Evolutionary conservation across 1,140 invertebrate species (phyloP), one percentile per base, ranked within the genome.

Genomic region (Telenomus remus): DNA sequence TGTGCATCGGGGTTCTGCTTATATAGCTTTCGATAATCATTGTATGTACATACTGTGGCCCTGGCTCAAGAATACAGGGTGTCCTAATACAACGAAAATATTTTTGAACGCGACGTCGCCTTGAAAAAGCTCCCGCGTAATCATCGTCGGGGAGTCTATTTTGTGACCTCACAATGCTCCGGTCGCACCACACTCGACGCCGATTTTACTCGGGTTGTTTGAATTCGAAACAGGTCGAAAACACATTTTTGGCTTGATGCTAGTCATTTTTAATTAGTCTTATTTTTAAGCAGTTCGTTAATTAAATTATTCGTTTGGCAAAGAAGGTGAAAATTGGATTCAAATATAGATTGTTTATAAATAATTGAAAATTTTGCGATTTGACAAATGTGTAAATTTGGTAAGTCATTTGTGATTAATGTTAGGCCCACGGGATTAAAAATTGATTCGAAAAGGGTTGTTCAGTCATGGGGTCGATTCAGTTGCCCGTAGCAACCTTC

Each of bases 1-100:
- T 76, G 53, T 71, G 79, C 74, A 73, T 76, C 68, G 68, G 60
- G 79, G 78, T 74, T 82, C 79, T 79, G 72, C 61, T 74, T 80
- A 73, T 78, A 60, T 51, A 69, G 44, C 72, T 73, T 68, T 69
- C 69, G 69, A 81, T 80, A 75, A 79, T 81, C 76, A 78, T 79
- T 61, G 43, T 27, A 27, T 27, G 19, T 65, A 57, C 55, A 51
- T 60, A 73, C 60, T 64, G 68, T 56, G 55, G 46, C 59, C 64
- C 69, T 75, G 53, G 72, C 19, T 70, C 56, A 66, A 54, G 50
- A 71, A 71, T 56, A 78, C 61, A 57, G 68, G 63, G 74, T 71
- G 75, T 75, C 57, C 72, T 54, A 70, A 72, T 66, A 77, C 47
- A 66, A 60, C 69, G 16, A 57, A 64, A 78, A 68, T 70, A 72